Evolutionary conservation across 1,140 invertebrate genomes (phyloP), one percentile per base, ranked within the genome.

Genomic region (Papilio helenus): DNA sequence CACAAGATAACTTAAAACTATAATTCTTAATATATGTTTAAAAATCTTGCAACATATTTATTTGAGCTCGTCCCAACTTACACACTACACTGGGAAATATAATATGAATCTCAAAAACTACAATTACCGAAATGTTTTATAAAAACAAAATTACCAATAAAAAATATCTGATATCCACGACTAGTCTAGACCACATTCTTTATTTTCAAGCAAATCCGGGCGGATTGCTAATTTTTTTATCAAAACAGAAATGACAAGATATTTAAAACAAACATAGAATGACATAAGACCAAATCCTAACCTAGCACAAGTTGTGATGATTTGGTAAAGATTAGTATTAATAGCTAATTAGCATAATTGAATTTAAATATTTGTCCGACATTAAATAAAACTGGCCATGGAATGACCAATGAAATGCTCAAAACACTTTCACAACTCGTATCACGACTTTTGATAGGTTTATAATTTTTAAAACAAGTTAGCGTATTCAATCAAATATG

Each of bases 321-420:
- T 51, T 76, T 76, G 73, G 18, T 76, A 55, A 34, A 76, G 20
- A 76, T 76, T 76, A 76, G 46, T 51, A 51, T 76, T 55, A 76
- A 76, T 76, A 51, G 39, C 72, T 74, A 74, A 74, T 74, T 74
- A 46, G 20, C 73, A 55, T 76, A 76, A 26, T 16, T 46, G 26
- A 76, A 34, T 76, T 58, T 34, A 51, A 49, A 55, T 76, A 29
- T 55, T 76, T 55, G 20, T n/a, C 16, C 7, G 73, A 51, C 49
- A 68, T 68, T 68, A 68, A 68, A 68, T 29, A 68, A 68, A 68
- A 34, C 61, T 68, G 61, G 61, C 26, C 61, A 68, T 68, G 26
- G 61, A 29, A 16, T 18, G 26, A 68, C 61, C 61, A 68, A 68
- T 68, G 61, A 51, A 73, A 73, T 73, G 46, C 16, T 73, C 9